Base-by-base conservation (phyloP, 1,140 invertebrate genomes). In the Calliopsis andreniformis region DNA sequence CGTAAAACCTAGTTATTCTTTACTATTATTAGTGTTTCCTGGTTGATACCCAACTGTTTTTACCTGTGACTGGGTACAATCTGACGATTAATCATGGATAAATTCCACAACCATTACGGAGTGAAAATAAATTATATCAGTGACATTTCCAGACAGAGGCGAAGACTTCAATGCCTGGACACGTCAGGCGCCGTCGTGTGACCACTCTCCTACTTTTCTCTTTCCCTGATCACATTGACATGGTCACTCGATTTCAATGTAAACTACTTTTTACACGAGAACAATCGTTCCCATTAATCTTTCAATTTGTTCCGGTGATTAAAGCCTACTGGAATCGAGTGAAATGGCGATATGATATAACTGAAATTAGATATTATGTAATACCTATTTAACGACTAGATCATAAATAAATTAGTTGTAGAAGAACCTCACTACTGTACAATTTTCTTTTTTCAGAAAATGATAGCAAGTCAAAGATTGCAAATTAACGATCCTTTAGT, bases 171-270 rank as follows among this genome's bases (percentile, higher is more conserved):
- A 23, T 14, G 61, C 35, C 32, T 43, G 35, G 72, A 45, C 35
- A 70, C 39, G 47, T 30, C n/a, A n/a, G 35, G 35, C 23, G n/a
- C 45, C 25, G n/a, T 32, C 76, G 61, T 53, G 61, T 14, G 30
- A 78, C 16, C 53, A 25, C 42, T 23, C 64, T 67, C 39, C 63
- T 25, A 32, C 58, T 43, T 6, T 53, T 62, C 56, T 23, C 56
- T 61, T 61, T 55, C 53, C 30, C 23, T 43, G 51, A 3, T 32
- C 7, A 25, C 18, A 1, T 58, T 51, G 18, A 42, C 56, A 55
- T 43, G 12, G 16, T 39, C 18, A 58, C 73, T 53, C 25, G 32
- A 64, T 67, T 64, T 79, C 68, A 73, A 79, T 73, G 39, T 32
- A 58, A 69, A 18, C 67, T 32, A 32, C 49, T 69, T 58, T 58